Evolutionary conservation across 2,797 vertebrate species (phyloP).

Genomic region (Coranthus polyacanthus): DNA sequence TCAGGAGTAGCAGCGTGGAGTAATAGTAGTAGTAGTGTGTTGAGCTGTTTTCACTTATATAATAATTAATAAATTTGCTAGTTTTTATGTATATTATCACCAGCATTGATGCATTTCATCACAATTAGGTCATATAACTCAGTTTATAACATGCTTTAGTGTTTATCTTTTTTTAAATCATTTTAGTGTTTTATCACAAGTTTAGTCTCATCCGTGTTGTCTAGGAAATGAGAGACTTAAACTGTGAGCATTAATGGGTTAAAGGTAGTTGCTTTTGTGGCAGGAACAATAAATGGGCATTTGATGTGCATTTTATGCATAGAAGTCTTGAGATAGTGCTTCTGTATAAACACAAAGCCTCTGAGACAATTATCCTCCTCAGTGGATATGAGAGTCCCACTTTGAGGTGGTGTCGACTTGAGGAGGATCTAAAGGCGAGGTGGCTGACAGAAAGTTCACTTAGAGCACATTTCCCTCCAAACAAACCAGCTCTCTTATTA

Average conservation of each 20-base stretch:
- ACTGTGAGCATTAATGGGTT: conserved; percentile 18
- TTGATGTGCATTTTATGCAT: conserved; percentile 20
- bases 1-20: too few relatives aligned
- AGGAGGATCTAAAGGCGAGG: conserved; percentile 23
- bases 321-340: conserved; percentile 10
- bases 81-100: too few relatives aligned
- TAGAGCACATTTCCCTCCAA: conserved; percentile 50
- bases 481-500: conserved; percentile 68
- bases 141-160: too few relatives aligned
- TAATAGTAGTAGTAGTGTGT: too few relatives aligned
- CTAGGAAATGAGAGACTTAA: neutral
- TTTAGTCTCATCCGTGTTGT: conserved; percentile 4
- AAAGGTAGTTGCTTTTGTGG: conserved; percentile 30
- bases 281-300: conserved; percentile 27
- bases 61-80: too few relatives aligned
- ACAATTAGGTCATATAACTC: too few relatives aligned
- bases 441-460: conserved; percentile 41
- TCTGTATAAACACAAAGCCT: conserved; percentile 10
- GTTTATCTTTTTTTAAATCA: too few relatives aligned
- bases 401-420: conserved; percentile 19
- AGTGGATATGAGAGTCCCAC: conserved; percentile 8
- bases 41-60: too few relatives aligned
- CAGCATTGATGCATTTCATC: too few relatives aligned
- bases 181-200: too few relatives aligned
- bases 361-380: conserved; percentile 28